phyloP scores from a whole-genome alignment of 2,113 vertebrate species.

The Chaetorhynchus papuensis region DNA sequence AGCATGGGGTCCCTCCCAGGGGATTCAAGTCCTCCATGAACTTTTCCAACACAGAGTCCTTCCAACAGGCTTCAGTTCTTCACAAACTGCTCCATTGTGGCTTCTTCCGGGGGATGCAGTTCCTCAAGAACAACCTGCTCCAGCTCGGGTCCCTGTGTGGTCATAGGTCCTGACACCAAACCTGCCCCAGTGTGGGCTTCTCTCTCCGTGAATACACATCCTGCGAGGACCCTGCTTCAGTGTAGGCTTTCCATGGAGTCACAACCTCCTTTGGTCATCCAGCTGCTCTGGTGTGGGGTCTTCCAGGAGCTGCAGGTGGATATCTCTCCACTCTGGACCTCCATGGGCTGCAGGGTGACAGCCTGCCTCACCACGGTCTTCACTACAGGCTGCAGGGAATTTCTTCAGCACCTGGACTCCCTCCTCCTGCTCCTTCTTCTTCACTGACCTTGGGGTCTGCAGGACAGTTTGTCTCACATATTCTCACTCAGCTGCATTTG shows the following conservation, averaged over 20 bases:
- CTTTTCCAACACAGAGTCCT: background rate
- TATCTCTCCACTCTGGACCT: background rate
- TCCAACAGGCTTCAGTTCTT: background rate
- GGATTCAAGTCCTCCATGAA: background rate
- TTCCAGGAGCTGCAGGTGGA: background rate
- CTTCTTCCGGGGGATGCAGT: background rate
- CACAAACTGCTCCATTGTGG: background rate
- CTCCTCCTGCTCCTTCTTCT: background rate
- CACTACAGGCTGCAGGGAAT: background rate
- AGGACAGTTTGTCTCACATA: background rate
- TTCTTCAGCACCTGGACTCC: background rate
- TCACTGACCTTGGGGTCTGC: background rate
- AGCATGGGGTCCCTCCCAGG: background rate
- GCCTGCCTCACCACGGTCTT: background rate
- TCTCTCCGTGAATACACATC: background rate
- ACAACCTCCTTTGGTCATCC: background rate
- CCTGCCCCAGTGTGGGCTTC: background rate
- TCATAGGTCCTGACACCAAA: background rate
- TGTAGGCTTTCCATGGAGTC: background rate
- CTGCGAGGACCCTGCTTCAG: background rate
- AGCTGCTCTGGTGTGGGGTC: background rate
- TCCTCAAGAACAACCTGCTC: background rate
- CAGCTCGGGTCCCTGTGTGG: rapidly evolving
- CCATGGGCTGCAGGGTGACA: background rate
- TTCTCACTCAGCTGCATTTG: background rate